Percentiles rank a stretch among this genome's conserved stretches.
Conservation (phyloP, 1,140 invertebrate species). For the Eriosoma lanigerum region DNA sequence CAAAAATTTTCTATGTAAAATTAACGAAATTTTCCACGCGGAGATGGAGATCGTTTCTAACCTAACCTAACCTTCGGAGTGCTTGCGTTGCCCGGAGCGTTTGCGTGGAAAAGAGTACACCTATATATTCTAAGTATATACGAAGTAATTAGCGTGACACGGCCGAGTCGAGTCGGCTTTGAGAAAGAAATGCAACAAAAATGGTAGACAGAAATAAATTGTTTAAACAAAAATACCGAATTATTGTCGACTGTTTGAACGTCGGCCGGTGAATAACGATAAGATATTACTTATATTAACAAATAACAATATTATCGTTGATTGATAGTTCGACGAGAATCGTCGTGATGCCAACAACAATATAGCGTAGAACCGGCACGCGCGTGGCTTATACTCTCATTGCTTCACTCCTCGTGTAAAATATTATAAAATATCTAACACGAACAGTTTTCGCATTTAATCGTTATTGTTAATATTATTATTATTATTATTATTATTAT, state of each 20-base stretch:
- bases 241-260: neutral
- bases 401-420: neutral
- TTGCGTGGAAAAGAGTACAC: constrained; percentile 4
- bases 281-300: constrained; percentile 43
- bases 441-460: neutral
- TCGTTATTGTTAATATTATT: neutral
- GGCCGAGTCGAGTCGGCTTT: constrained; percentile 1
- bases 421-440: no score
- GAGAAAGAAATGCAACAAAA: neutral
- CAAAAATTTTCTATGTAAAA: constrained; percentile 18
- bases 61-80: constrained; percentile 34
- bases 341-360: constrained; percentile 23
- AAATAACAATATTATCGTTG: constrained; percentile 38
- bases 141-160: constrained; percentile 34
- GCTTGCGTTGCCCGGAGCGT: neutral
- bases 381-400: neutral
- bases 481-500: neutral
- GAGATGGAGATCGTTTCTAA: neutral
- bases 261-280: constrained; percentile 31
- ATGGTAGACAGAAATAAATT: constrained; percentile 37
- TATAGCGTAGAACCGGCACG: neutral
- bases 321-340: constrained; percentile 29
- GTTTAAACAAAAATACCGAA: constrained; percentile 29
- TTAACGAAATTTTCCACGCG: constrained; percentile 28
- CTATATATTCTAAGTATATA: no score